Evolutionary conservation across 2,797 vertebrate species (phyloP).

Genomic region (Phoxinus dragarum): DNA sequence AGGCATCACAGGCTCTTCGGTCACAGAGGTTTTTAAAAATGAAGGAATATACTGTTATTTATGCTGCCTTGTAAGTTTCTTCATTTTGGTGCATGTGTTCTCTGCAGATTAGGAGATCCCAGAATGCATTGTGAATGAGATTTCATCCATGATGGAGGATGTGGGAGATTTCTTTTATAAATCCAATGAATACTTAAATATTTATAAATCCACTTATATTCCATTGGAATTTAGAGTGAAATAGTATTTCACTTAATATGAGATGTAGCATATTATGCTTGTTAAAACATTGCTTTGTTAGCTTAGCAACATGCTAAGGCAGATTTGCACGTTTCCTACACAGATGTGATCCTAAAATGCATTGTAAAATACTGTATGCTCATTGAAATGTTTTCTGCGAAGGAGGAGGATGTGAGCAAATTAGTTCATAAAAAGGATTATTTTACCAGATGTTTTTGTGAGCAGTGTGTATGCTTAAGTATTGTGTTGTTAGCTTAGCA

Average conservation of each 20-base stretch:
- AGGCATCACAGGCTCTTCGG: background rate
- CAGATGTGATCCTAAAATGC: background rate
- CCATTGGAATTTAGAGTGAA: background rate
- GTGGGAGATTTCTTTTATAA: background rate
- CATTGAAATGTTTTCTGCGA: background rate
- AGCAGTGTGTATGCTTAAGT: background rate
- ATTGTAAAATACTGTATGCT: background rate
- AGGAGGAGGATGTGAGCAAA: background rate
- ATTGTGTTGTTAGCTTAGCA: constrained; percentile 4
- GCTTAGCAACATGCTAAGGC: background rate
- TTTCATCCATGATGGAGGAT: background rate
- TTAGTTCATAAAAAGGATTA: background rate
- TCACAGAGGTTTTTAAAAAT: background rate
- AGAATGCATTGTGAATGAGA: constrained; percentile 11
- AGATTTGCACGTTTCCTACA: background rate
- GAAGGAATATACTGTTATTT: background rate
- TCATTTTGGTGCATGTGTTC: background rate
- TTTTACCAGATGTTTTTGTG: background rate
- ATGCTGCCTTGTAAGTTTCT: background rate
- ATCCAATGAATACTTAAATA: too few species aligned
- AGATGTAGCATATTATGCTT: background rate
- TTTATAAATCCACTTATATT: background rate
- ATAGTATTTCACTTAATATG: background rate
- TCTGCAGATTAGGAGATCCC: background rate
- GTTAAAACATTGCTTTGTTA: background rate